Evolutionary conservation across 2,797 vertebrate species (phyloP).

Genomic region (Echiichthys vipera): DNA sequence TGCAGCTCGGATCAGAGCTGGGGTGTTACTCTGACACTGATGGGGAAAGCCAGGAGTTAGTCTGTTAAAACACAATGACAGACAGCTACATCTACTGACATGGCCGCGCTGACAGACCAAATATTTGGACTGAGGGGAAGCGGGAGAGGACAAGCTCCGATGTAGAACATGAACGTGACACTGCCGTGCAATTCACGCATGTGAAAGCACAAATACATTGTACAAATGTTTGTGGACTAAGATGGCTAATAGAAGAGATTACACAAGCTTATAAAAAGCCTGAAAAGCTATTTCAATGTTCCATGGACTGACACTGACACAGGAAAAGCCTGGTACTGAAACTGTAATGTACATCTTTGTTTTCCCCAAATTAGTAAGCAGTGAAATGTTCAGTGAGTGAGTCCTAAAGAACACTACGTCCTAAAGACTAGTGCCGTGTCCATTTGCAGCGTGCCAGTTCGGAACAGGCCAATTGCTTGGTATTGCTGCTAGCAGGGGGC

Average conservation of each 20-base stretch:
- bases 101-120: conserved; percentile 64
- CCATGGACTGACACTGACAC: not conserved
- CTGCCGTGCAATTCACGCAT: conserved; percentile 23
- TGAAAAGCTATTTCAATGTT: not conserved
- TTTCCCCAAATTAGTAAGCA: not conserved
- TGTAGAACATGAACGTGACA: conserved; percentile 39
- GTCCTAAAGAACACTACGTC: too few relatives aligned
- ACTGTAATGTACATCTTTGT: not conserved
- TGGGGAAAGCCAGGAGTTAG: conserved; percentile 75
- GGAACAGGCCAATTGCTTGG: too few relatives aligned
- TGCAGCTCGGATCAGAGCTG: conserved; percentile 75
- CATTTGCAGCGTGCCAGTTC: too few relatives aligned
- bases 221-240: conserved; percentile 16
- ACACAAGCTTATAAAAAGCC: conserved; percentile 1
- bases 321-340: not conserved
- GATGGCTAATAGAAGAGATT: conserved; percentile 14
- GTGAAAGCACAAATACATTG: conserved; percentile 21
- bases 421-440: too few relatives aligned
- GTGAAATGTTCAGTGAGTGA: too few relatives aligned
- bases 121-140: conserved; percentile 69
- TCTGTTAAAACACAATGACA: conserved; percentile 78
- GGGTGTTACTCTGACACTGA: conserved; percentile 76
- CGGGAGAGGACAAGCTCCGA: conserved; percentile 37
- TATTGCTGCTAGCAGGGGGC: too few relatives aligned
- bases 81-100: conserved; percentile 77